Evolutionary conservation across 2,113 vertebrate genomes (phyloP).

Genomic region (Leptobrachium leishanense): DNA sequence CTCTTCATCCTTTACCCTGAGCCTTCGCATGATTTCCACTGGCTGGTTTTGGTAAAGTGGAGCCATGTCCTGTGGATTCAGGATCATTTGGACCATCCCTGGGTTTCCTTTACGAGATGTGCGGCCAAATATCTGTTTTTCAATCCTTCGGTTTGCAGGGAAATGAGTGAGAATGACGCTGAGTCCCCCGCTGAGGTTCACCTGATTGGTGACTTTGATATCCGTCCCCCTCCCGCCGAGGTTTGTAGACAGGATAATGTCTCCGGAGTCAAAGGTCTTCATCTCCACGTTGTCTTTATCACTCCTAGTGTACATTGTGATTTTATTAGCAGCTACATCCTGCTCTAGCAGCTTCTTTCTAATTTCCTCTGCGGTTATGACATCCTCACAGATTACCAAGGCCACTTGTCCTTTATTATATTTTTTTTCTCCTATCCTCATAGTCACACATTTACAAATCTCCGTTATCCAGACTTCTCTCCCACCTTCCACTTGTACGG

Average conservation of each 20-base stretch:
- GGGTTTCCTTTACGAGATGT: conserved; percentile 61
- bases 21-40: neutral
- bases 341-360: conserved; percentile 59
- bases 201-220: conserved; percentile 47
- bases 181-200: conserved; percentile 41
- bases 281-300: too few relatives aligned
- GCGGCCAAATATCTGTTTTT: conserved; percentile 27
- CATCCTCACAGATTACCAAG: too few relatives aligned
- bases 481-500: neutral
- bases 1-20: conserved; percentile 10
- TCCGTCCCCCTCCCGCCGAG: conserved; percentile 64
- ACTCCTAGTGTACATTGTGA: conserved; percentile 44
- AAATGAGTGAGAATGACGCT: conserved; percentile 21
- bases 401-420: conserved; percentile 51
- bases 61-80: conserved; percentile 54
- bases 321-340: conserved; percentile 53
- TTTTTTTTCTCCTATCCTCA: conserved; percentile 37
- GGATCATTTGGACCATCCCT: conserved; percentile 14
- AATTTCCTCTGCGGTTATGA: too few relatives aligned
- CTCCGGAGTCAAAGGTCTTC: too few relatives aligned
- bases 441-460: conserved; percentile 39
- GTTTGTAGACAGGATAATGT: neutral
- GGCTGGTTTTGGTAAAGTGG: conserved; percentile 6
- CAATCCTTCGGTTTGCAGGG: conserved; percentile 59
- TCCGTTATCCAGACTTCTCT: conserved; percentile 53